Evolutionary conservation across 2,797 vertebrate species (phyloP).

Genomic region (Catamblyrhynchus diadema): DNA sequence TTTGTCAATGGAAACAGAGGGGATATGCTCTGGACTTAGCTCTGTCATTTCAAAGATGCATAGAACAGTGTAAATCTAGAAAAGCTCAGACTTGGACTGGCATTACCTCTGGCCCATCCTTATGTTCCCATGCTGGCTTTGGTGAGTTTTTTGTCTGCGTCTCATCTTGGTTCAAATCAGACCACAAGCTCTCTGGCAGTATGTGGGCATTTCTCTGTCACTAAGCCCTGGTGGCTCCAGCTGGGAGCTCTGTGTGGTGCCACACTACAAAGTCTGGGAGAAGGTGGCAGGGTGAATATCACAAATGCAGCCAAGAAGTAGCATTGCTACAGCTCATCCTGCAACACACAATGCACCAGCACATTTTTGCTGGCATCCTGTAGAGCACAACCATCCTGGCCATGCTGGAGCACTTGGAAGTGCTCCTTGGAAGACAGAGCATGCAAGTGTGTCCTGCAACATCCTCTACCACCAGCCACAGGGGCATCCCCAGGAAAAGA

Average conservation of each 20-base stretch:
- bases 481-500: background rate
- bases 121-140: background rate
- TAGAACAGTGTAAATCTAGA: accelerated
- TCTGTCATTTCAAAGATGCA: background rate
- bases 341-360: background rate
- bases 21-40: accelerated
- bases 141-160: background rate
- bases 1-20: background rate
- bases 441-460: background rate
- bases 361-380: background rate
- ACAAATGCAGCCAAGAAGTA: background rate
- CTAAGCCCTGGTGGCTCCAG: background rate
- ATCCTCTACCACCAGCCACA: background rate
- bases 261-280: background rate
- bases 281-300: accelerated
- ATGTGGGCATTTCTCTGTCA: accelerated
- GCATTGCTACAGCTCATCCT: background rate
- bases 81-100: background rate
- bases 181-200: background rate
- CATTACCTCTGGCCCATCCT: background rate
- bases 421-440: background rate
- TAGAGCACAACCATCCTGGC: background rate
- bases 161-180: background rate
- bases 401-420: background rate
- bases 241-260: background rate